Evolutionary conservation across 2,113 vertebrate genomes (phyloP), one percentile per base, ranked within the genome.

Genomic region (Paramormyrops kingsleyae): DNA sequence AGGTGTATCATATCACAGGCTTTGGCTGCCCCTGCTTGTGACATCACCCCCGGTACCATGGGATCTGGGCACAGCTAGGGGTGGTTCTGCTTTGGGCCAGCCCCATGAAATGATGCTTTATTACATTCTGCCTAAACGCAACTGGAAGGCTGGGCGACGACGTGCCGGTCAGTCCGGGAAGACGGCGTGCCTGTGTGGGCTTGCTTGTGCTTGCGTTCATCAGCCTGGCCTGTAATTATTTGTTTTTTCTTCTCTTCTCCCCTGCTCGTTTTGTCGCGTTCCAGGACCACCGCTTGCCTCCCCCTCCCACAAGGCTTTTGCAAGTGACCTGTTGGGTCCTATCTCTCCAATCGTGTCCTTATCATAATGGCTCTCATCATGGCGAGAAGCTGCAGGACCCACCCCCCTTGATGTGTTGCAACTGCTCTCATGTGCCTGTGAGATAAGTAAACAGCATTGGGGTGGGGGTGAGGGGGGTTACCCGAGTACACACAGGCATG

Each of bases 91-190:
- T 84, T 47, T 21, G 27, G 27, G 31, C 10, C 21, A 39, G 27
- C 9, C 19, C 83, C 6, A 0, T 47, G 3, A 31, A 49, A 24
- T 5, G 24, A 4, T n/a, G 49, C 15, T 35, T 50, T 17, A 5
- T 56, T 39, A 39, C 31, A 19, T 94, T 94, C 90, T 93, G 92
- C 89, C 77, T 88, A 93, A 92, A 91, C 90, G 77, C 89, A 44
- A 89, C 90, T 93, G 88, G 87, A 84, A 91, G 91, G 90, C 89
- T 88, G 83, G 70, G 83, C 46, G 62, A 56, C 89, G 87, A 27
- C 87, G 47, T 90, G 66, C 66, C 46, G 87, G 83, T 59, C 39
- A 92, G 39, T 89, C 53, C 77, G 39, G 90, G 53, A 52, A 92
- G 2, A 86, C 66, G 90, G 70, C 90, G 9, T 24, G 21, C 50